These are phyloP conservation scores for Pollachius pollachius DNA, from an alignment of 2,113 vertebrate genomes.

Conservation along the genomic window DNA sequence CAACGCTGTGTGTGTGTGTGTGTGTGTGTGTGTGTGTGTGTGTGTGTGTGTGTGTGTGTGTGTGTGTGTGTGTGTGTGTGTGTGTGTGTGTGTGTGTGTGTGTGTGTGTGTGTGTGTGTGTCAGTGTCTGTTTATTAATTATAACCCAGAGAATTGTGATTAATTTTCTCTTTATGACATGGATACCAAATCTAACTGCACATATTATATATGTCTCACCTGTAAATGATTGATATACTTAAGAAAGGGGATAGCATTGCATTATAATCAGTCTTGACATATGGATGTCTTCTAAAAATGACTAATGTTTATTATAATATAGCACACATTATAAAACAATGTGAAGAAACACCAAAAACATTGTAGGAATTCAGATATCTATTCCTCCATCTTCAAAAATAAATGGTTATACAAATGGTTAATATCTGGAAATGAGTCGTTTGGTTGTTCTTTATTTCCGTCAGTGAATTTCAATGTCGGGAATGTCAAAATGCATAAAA, in stretches of 20 bases:
- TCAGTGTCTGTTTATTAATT: no score
- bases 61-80: no score
- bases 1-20: conserved; percentile 20
- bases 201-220: conserved; percentile 8
- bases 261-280: conserved; percentile 8
- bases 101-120: no score
- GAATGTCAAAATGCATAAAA: no score
- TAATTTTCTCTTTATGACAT: neutral
- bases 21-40: no score
- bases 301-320: neutral
- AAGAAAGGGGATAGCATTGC: conserved; percentile 4
- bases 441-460: no score
- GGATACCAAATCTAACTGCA: conserved; percentile 13
- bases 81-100: no score
- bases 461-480: no score
- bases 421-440: no score
- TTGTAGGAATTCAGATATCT: neutral
- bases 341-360: conserved; percentile 23
- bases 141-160: no score
- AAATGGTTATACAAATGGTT: neutral
- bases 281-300: neutral
- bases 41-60: no score
- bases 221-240: conserved; percentile 41
- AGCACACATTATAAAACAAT: conserved; percentile 22
- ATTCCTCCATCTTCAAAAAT: conserved; percentile 11